Evolutionary conservation across 2,797 vertebrate species (phyloP).

Genomic region (Gorsachius magnificus): DNA sequence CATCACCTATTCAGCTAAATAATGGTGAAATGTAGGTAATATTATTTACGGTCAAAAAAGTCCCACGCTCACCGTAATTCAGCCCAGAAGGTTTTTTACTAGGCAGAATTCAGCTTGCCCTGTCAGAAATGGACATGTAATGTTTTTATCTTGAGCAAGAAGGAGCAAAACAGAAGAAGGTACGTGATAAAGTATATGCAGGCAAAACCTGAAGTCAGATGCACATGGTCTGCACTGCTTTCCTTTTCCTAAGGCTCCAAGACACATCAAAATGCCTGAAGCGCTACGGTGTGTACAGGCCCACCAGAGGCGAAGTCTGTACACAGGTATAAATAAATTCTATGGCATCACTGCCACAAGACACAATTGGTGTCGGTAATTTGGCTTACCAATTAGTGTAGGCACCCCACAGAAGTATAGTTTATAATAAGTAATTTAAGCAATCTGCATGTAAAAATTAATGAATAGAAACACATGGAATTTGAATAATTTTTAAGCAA

Average conservation of each 20-base stretch:
- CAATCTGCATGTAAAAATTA: constrained; percentile 41
- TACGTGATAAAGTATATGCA: background rate
- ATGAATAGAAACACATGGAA: constrained; percentile 54
- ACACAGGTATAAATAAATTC: background rate
- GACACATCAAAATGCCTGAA: background rate
- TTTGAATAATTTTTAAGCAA: constrained; percentile 46
- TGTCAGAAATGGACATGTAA: background rate
- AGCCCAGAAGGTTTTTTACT: background rate
- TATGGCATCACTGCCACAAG: background rate
- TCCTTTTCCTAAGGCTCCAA: background rate
- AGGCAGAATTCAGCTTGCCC: background rate
- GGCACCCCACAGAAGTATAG: constrained; percentile 14
- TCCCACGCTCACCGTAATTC: background rate
- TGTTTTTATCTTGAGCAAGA: background rate
- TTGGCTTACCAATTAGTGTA: background rate
- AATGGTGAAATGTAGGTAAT: background rate
- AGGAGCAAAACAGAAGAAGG: background rate
- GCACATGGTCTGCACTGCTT: background rate
- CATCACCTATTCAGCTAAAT: background rate
- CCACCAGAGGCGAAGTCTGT: background rate
- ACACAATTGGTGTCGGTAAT: background rate
- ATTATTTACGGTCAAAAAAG: background rate
- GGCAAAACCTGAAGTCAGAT: background rate
- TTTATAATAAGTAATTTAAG: constrained; percentile 62
- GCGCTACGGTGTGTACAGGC: fast-evolving